These are phyloP conservation scores for Psylliodes chrysocephalus DNA, from an alignment of 2,888 invertebrate genomes.

Conservation along the genomic window DNA sequence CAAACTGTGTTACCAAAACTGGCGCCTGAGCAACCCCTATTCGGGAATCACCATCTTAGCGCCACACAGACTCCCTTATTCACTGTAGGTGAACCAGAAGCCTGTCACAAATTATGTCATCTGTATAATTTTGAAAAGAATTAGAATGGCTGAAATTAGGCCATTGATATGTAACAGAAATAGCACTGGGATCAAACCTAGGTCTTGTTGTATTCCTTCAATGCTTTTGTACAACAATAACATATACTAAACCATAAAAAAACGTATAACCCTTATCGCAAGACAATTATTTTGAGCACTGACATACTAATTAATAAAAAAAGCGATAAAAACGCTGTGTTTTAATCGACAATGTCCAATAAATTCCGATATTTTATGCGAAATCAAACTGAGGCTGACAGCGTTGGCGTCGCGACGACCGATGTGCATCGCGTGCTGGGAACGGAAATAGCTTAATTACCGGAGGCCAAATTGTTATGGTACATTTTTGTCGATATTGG, in stretches of 20 bases:
- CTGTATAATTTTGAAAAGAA: too few relatives aligned
- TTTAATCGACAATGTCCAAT: slow-evolving; percentile 27
- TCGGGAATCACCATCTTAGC: too few relatives aligned
- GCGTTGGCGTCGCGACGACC: slow-evolving; percentile 33
- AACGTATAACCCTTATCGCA: slow-evolving; percentile 2
- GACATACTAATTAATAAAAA: slow-evolving; percentile 20
- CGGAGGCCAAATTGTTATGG: slow-evolving; percentile 22
- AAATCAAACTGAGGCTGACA: slow-evolving; percentile 36
- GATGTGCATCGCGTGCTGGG: slow-evolving; percentile 24
- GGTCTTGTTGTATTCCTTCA: too few relatives aligned
- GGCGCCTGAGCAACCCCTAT: too few relatives aligned
- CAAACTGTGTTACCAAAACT: too few relatives aligned
- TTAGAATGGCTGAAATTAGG: too few relatives aligned
- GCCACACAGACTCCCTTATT: too few relatives aligned
- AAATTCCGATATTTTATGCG: slow-evolving; percentile 32
- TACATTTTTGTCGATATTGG: slow-evolving; percentile 24
- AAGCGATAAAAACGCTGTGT: neutral
- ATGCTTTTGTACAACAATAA: too few relatives aligned
- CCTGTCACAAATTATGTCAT: too few relatives aligned
- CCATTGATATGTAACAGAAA: too few relatives aligned
- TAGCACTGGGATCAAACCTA: too few relatives aligned
- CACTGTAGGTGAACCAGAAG: too few relatives aligned
- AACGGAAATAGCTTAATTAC: slow-evolving; percentile 29
- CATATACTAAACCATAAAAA: neutral
- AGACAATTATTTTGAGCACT: neutral